A percentile compares a stretch with the other conserved stretches of the same genome.
Evolutionary conservation across 2,797 vertebrate genomes (phyloP).

Genomic region (Geotria australis): DNA sequence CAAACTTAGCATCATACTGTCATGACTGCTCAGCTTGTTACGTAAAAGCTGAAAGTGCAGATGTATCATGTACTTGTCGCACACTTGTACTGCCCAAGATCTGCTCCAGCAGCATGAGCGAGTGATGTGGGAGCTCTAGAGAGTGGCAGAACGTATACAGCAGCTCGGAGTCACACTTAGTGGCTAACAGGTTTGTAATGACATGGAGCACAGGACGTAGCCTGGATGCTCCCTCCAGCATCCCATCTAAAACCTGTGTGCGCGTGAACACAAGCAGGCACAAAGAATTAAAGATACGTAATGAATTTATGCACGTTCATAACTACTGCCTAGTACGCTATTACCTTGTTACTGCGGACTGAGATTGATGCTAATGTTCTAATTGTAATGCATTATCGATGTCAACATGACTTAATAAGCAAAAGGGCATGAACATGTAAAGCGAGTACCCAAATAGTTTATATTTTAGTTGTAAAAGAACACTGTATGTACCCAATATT

Average conservation of each 20-base stretch:
- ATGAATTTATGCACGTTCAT: too few species aligned
- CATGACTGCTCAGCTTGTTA: too few species aligned
- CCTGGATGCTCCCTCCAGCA: slow-evolving; percentile 12
- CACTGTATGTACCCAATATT: too few species aligned
- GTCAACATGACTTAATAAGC: too few species aligned
- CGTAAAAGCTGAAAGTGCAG: neutral
- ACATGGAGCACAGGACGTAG: slow-evolving; percentile 19
- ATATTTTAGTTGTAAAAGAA: too few species aligned
- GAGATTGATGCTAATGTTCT: too few species aligned
- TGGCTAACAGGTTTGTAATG: slow-evolving; percentile 20
- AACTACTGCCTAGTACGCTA: too few species aligned
- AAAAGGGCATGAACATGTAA: neutral
- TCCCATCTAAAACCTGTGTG: slow-evolving; percentile 28
- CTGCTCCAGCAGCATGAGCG: slow-evolving; percentile 19
- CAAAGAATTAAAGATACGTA: neutral
- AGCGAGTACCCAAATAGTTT: too few species aligned
- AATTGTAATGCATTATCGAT: too few species aligned
- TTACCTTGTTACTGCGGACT: too few species aligned
- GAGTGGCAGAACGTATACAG: slow-evolving; percentile 11
- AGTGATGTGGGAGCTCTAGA: slow-evolving; percentile 18
- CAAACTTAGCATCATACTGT: too few species aligned
- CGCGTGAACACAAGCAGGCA: slow-evolving; percentile 1
- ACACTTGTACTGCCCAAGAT: slow-evolving; percentile 13
- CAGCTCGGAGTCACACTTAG: slow-evolving; percentile 11
- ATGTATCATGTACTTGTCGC: slow-evolving; percentile 15